Evolutionary conservation across 2,797 vertebrate genomes (phyloP).

Genomic region (Paedocypris micromegethes): DNA sequence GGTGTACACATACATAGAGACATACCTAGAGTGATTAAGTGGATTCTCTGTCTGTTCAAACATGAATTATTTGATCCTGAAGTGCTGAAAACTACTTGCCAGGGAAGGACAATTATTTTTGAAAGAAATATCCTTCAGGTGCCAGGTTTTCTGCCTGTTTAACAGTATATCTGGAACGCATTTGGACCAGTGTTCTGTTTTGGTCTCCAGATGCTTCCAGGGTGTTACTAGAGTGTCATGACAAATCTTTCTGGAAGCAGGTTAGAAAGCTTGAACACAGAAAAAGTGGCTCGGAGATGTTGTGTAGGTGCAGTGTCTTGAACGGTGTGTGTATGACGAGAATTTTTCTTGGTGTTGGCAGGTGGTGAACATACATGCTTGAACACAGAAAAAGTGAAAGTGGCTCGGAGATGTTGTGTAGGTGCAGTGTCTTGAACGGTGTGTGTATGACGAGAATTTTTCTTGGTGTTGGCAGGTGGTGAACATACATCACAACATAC

Average conservation of each 20-base stretch:
- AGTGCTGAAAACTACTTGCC: constrained; percentile 30
- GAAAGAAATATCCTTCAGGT: constrained; percentile 33
- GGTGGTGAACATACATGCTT: too few species aligned
- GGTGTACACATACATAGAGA: too few species aligned
- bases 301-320: constrained; percentile 13
- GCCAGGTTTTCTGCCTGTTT: constrained; percentile 24
- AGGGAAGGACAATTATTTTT: constrained; percentile 26
- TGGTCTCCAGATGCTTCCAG: constrained; percentile 1
- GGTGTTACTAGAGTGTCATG: constrained; percentile 4
- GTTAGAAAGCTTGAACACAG: constrained; percentile 15
- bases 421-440: constrained; percentile 18
- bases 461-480: too few species aligned
- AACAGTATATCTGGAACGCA: constrained; percentile 4
- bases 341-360: too few species aligned
- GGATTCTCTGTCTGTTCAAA: too few species aligned
- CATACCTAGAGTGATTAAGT: too few species aligned
- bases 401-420: not conserved
- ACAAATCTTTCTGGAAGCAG: constrained; percentile 28
- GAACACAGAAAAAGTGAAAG: too few species aligned
- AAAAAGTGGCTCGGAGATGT: not conserved
- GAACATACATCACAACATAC: too few species aligned
- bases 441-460: not conserved
- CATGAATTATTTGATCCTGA: not conserved
- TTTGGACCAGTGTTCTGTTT: not conserved
- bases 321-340: constrained; percentile 9